Base-by-base conservation (phyloP, 2,797 vertebrate genomes). In the Enteromius mattozi region DNA sequence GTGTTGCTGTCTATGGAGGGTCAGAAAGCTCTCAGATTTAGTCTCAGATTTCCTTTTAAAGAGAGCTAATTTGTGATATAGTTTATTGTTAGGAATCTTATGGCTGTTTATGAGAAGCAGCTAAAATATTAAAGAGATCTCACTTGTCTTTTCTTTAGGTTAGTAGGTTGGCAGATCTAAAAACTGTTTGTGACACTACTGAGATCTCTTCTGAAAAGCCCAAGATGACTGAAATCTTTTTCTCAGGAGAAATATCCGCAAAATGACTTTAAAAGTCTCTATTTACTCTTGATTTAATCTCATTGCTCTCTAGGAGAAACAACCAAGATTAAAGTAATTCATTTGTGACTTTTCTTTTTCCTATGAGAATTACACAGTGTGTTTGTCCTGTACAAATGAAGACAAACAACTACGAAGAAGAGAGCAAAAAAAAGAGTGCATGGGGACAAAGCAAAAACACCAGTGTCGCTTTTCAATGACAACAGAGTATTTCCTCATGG, bases 361-460 rank as follows among this genome's bases (percentile, higher is more conserved):
- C 14, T 30, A 8, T 63, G 54, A 47, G 3, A 16, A 30, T 33
- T 84, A 69, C 40, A 24, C 13, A 14, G 54, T 42, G 37, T 35
- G 45, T 66, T 61, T 33, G 19, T 80, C 13, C 45, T 10, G 45
- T 68, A 80, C 63, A 80, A 68, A 80, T 17, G 30, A 24, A 68
- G 30, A 51, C 30, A 49, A 68, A 51, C 45, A 68, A 65, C 45
- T 68, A 45, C 5, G 24, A 68, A 71, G 51, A 21, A 37, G 8
- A 49, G 47, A 27, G 3, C 14, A 19, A 80, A 17, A 63, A 61
- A 71, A 66, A 16, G 19, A 74, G n/a, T 8, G 8, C 12, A 12
- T 61, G 42, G n/a, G 47, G 40, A 80, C 40, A 74, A 80, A 70
- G 54, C 17, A 78, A 63, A 37, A 40, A 77, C 54, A 30, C 2